A percentile compares a stretch with the other conserved stretches of the same genome.
Conservation (phyloP, 2,113 vertebrate species). For the Syngnathus typhle region DNA sequence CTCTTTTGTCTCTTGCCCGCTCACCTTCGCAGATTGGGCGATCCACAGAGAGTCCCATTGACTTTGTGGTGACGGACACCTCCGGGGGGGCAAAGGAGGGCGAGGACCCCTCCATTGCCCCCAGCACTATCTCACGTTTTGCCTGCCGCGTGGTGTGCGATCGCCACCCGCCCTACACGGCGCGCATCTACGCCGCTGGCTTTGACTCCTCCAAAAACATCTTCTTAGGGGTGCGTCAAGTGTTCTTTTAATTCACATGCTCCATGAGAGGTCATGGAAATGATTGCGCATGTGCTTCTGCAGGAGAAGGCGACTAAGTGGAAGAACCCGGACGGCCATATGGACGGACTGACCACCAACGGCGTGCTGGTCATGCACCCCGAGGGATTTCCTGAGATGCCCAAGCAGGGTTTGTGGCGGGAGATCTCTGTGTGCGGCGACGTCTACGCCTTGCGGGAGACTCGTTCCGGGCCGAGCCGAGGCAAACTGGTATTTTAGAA, state of each 20-base stretch:
- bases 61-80: constrained; percentile 97
- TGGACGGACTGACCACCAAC: constrained; percentile 97
- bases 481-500: constrained; percentile 79
- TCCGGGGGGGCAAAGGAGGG: constrained; percentile 73
- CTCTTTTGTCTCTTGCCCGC: background rate
- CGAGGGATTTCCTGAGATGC: constrained; percentile 86
- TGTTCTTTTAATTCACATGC: background rate
- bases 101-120: constrained; percentile 86
- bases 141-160: constrained; percentile 96
- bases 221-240: constrained; percentile 77
- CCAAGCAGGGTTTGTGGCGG: constrained; percentile 88
- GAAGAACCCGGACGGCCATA: constrained; percentile 97
- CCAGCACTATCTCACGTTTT: constrained; percentile 97
- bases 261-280: background rate
- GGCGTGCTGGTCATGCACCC: constrained; percentile 98
- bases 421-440: constrained; percentile 97
- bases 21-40: constrained; percentile 80
- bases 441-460: constrained; percentile 91
- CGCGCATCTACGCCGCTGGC: constrained; percentile 94
- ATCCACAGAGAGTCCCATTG: constrained; percentile 96
- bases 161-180: constrained; percentile 85
- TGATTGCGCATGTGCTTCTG: background rate
- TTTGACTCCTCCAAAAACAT: constrained; percentile 83
- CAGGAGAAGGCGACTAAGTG: constrained; percentile 98
- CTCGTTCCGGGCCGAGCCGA: constrained; percentile 87